Conservation (phyloP, 2,113 vertebrate genomes). For the Actinemys pallida region DNA sequence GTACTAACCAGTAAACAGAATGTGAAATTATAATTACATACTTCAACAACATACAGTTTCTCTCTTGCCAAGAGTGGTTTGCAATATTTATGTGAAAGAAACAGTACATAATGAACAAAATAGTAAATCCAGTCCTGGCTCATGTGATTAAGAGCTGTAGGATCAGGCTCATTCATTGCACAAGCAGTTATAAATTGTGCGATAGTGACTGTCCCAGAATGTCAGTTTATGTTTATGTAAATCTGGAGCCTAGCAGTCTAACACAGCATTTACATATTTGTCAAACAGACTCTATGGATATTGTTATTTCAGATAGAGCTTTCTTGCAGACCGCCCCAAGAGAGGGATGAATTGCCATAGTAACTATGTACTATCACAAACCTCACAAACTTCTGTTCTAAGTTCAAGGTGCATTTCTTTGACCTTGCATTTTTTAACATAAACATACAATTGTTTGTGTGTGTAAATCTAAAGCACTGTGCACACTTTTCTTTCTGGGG, state of each 20-base stretch:
- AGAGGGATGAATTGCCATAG: not conserved
- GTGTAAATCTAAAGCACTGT: not conserved
- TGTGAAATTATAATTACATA: not conserved
- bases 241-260: not conserved
- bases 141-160: fast-evolving
- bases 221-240: not conserved
- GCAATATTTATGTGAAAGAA: not conserved
- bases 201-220: not conserved
- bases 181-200: not conserved
- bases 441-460: not conserved
- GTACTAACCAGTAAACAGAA: not conserved
- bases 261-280: not conserved
- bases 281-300: not conserved
- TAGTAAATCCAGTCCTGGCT: not conserved
- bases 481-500: not conserved
- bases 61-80: not conserved
- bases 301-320: not conserved
- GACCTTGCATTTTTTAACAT: not conserved
- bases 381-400: not conserved
- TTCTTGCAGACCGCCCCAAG: not conserved
- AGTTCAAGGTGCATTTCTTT: not conserved
- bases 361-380: not conserved
- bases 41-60: not conserved
- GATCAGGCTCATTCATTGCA: not conserved
- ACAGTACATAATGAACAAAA: not conserved